Base-by-base conservation (phyloP, 2,113 vertebrate species). In the Cnemophilus loriae region DNA sequence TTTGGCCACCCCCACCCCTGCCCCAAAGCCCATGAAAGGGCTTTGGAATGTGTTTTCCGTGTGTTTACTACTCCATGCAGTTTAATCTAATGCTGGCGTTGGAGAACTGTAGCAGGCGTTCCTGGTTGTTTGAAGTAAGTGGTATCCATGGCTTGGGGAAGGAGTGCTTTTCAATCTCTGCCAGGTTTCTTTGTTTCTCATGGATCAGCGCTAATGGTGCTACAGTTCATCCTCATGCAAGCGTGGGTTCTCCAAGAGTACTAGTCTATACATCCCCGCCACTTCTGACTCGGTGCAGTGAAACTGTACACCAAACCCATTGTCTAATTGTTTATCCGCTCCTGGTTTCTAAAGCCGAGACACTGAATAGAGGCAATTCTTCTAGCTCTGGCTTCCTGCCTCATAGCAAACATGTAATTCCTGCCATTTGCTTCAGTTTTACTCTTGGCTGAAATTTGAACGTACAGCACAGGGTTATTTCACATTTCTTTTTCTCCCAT, bases 321-420 rank as follows among this genome's bases (percentile, higher is more conserved):
- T 97, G 92, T 95, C 71, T 73, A 46, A 89, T 87, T 97, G 79
- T 84, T 81, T 83, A 75, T 76, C 93, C 77, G 59, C 44, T 86
- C 42, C 84, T 93, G 60, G 23, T 84, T 90, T 79, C 67, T 91
- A 49, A 93, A 91, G 83, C 82, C 30, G 61, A 89, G 42, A 76
- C 35, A n/a, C 57, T 97, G 91, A 97, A 97, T 95, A 78, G 95
- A 95, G 30, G 95, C 94, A 89, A 95, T 97, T 97, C 75, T 96
- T 97, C 28, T 61, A 73, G 86, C 39, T 89, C 90, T 96, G 96
- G 96, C 95, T 91, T 93, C 28, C 10, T 85, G 94, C 95, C 95
- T 96, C 64, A 17, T 44, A 85, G 85, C 75, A 83, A 86, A 77
- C 83, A 46, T 76, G 19, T 63, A 87, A 93, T 89, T 94, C 85